A percentile compares a stretch with the other conserved stretches of the same genome.
Conservation (phyloP, 2,797 vertebrate species). For the Phalanger gymnotis region DNA sequence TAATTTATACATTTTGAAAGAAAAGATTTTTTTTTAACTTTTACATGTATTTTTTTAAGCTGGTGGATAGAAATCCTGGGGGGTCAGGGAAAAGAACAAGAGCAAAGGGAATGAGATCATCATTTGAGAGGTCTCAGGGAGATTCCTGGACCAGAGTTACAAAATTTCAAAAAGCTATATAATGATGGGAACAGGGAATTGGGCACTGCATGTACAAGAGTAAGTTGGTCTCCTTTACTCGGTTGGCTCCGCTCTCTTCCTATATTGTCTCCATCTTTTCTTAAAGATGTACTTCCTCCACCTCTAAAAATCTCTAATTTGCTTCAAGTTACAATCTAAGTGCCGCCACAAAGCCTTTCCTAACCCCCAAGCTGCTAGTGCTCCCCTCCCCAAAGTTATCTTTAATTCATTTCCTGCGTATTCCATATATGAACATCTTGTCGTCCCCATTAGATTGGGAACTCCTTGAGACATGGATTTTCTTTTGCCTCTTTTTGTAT, state of each 20-base stretch:
- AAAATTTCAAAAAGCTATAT: constrained; percentile 45
- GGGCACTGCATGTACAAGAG: neutral
- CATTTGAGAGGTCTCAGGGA: constrained; percentile 31
- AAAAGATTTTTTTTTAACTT: constrained; percentile 21
- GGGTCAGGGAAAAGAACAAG: neutral
- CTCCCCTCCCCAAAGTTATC: neutral
- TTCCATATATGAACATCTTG: neutral
- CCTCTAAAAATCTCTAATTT: neutral
- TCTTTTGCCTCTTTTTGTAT: neutral
- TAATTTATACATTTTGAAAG: neutral
- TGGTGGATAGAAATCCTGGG: neutral
- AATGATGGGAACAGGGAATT: constrained; percentile 37
- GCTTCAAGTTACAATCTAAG: neutral
- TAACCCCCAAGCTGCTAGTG: neutral
- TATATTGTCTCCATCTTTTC: neutral
- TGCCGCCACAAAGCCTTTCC: neutral
- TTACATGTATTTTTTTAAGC: neutral
- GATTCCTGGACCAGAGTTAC: neutral
- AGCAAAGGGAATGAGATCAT: neutral
- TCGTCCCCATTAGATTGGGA: neutral
- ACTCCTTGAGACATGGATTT: neutral
- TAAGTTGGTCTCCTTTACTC: constrained; percentile 32
- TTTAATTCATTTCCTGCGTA: neutral
- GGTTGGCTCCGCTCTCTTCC: constrained; percentile 16
- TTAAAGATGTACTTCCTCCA: neutral